Evolutionary conservation across 2,888 invertebrate species (phyloP).

Genomic region (Melitaea athalia): DNA sequence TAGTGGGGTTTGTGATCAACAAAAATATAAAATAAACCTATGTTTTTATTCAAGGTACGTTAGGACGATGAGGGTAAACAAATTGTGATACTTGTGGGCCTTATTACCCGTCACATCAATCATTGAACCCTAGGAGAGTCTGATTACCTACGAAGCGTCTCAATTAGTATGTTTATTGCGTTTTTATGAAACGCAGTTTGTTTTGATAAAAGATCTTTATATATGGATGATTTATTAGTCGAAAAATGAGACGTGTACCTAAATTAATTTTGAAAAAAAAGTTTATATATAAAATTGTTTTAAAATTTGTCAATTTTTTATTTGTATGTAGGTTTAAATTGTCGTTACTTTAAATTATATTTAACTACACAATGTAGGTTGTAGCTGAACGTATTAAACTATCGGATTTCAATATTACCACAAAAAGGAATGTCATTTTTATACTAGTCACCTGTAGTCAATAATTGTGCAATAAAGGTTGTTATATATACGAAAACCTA

Average conservation of each 20-base stretch:
- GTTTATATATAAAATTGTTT: too few species aligned
- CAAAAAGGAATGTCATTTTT: background rate
- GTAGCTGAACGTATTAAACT: too few species aligned
- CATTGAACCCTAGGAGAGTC: conserved; percentile 72
- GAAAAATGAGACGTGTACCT: conserved; percentile 8
- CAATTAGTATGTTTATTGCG: conserved; percentile 34
- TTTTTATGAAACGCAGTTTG: conserved; percentile 34
- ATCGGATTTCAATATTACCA: too few species aligned
- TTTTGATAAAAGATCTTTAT: conserved; percentile 24
- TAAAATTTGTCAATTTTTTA: too few species aligned
- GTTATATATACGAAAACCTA: background rate
- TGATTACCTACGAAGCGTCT: conserved; percentile 55
- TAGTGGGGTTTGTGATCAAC: conserved; percentile 68
- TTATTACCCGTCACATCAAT: conserved; percentile 81
- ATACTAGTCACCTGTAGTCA: background rate
- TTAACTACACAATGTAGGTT: too few species aligned
- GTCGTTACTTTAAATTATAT: too few species aligned
- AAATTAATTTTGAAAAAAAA: background rate
- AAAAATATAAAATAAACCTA: conserved; percentile 71
- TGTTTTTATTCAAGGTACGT: conserved; percentile 63
- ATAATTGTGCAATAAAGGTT: background rate
- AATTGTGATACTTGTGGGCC: conserved; percentile 79
- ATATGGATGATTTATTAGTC: conserved; percentile 14
- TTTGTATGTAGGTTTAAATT: too few species aligned
- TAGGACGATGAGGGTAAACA: conserved; percentile 79